A percentile compares a stretch with the other conserved stretches of the same genome.
These are phyloP conservation scores for Gobio gobio DNA, from an alignment of 2,113 vertebrate genomes.

Conservation along the genomic window DNA sequence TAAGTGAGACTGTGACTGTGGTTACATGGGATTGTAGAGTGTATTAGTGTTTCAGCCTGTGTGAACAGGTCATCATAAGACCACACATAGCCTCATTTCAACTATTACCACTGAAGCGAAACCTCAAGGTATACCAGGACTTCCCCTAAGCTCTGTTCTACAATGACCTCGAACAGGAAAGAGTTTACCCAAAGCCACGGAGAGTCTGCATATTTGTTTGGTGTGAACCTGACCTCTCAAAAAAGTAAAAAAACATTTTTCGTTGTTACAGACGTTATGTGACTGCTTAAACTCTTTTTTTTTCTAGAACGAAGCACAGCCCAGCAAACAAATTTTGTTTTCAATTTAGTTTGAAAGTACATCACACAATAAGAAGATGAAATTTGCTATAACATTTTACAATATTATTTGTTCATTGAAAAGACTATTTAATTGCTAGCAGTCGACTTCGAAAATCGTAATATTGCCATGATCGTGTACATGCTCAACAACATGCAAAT, in stretches of 20 bases:
- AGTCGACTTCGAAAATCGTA: background rate
- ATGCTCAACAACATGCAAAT: background rate
- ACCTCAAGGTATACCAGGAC: slow-evolving; percentile 33
- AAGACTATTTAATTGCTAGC: background rate
- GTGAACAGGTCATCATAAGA: slow-evolving; percentile 20
- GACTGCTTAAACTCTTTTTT: background rate
- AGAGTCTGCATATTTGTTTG: background rate
- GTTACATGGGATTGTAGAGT: background rate
- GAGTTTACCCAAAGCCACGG: background rate
- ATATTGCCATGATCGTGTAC: background rate
- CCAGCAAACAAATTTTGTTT: background rate
- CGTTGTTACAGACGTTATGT: background rate
- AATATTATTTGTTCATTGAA: background rate
- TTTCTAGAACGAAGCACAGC: background rate
- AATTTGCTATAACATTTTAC: background rate
- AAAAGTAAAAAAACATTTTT: background rate
- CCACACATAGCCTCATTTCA: background rate
- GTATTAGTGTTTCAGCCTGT: background rate
- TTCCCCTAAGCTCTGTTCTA: slow-evolving; percentile 18
- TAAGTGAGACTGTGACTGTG: background rate
- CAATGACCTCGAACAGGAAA: background rate
- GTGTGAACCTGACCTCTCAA: background rate
- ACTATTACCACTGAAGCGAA: slow-evolving; percentile 46
- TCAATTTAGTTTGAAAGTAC: background rate
- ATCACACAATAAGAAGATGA: background rate